Conservation (phyloP, 1,140 invertebrate species). For the Ganaspis sp. region DNA sequence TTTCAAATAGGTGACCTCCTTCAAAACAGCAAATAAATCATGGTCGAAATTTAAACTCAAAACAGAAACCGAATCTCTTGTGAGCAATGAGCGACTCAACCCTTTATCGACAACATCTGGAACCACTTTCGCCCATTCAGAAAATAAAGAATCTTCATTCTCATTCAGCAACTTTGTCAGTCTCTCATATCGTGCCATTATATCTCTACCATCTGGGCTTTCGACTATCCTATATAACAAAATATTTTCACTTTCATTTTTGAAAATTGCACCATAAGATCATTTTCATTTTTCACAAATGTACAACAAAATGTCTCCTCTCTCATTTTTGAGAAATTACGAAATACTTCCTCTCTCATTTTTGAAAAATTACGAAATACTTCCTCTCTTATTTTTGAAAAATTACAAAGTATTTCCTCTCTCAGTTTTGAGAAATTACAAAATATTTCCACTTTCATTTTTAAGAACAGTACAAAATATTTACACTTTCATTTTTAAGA, state of each 20-base stretch:
- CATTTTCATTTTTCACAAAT: constrained; percentile 24
- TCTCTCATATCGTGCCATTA: constrained; percentile 80
- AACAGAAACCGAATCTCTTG: constrained; percentile 79
- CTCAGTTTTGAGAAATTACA: no score
- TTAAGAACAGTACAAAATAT: no score
- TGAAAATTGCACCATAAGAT: constrained; percentile 28
- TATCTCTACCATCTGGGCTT: constrained; percentile 75
- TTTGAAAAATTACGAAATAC: no score
- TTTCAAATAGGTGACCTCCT: constrained; percentile 87
- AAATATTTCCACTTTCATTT: no score
- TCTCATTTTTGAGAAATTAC: no score
- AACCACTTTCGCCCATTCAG: constrained; percentile 81
- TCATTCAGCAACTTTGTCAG: constrained; percentile 81
- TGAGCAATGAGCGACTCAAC: constrained; percentile 81
- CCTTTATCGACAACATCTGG: constrained; percentile 80
- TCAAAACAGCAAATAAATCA: constrained; percentile 79
- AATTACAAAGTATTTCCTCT: no score
- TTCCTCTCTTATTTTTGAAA: no score
- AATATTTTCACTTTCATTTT: no score
- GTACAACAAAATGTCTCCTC: no score
- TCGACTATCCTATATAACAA: constrained; percentile 76
- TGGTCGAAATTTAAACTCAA: constrained; percentile 85
- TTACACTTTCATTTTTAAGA: no score
- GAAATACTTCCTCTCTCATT: no score
- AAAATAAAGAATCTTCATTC: constrained; percentile 81